Base-by-base conservation (phyloP, 2,797 vertebrate species). In the Periophthalmus magnuspinnatus region DNA sequence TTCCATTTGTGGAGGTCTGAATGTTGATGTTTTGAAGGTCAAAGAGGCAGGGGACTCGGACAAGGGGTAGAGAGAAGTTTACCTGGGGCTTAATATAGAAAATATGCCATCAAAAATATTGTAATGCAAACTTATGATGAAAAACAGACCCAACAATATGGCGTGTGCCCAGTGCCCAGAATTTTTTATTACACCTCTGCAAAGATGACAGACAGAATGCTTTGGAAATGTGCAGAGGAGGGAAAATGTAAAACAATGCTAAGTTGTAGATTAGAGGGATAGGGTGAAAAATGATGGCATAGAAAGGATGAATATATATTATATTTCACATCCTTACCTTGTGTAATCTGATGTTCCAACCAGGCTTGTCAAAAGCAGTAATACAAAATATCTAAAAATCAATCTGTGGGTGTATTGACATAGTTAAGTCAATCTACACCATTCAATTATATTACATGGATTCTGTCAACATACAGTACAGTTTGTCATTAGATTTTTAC, bases 311-410 rank as follows among this genome's bases (percentile, higher is more conserved):
- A 11, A 70, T 58, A 71, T 74, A 68, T 77, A 59, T 0, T 21
- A 45, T 16, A 16, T 64, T 24, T 56, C 34, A 63, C 48, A 8
- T 70, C 47, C 66, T 74, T 62, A 55, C 54, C 52, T 74, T 13
- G 34, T 14, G 63, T 65, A 13, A 69, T 74, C 32, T 79, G 57
- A 72, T 68, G 50, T 19, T 52, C n/a, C 60, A 54, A 67, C 17
- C 24, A 68, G 33, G 16, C 16, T 33, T 62, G 55, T 52, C 69
- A 17, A 47, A 19, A 50, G 57, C 13, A 38, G 1, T 10, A 33
- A 28, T 32, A 24, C 21, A 57, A 64, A 74, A 28, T 28, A 28
- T 73, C 48, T 13, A 21, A 64, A 45, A 24, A 68, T 22, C 34
- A 57, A 45, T 16, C 17, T 32, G 33, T 9, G 24, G 47, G 9